Percentiles rank a stretch among this genome's conserved stretches.
phyloP scores from a whole-genome alignment of 2,113 vertebrate species.

The Ranitomeya variabilis region DNA sequence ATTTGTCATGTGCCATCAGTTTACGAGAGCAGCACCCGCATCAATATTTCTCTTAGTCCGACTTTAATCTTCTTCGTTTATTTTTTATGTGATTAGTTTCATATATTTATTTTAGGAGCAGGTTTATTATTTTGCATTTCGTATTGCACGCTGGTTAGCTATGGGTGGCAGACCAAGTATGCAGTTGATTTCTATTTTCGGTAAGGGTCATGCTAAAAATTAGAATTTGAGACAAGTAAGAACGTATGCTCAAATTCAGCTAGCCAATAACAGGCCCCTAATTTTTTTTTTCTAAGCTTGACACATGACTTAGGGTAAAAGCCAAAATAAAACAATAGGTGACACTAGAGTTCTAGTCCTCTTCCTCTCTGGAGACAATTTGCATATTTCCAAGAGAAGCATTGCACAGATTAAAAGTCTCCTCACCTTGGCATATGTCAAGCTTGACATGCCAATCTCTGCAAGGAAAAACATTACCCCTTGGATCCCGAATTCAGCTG shows the following conservation, averaged over 20 bases:
- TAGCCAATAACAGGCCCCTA: too few species aligned
- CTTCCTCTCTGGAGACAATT: too few species aligned
- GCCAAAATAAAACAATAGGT: too few species aligned
- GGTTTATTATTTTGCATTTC: background rate
- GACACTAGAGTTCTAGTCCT: too few species aligned
- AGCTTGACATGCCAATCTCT: too few species aligned
- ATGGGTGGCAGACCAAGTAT: background rate
- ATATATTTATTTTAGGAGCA: constrained; percentile 18
- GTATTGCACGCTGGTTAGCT: background rate
- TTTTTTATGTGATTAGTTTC: constrained; percentile 19
- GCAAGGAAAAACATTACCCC: too few species aligned
- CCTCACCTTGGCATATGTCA: too few species aligned
- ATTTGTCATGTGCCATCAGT: constrained; percentile 64
- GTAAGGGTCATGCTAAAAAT: background rate
- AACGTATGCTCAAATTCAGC: background rate
- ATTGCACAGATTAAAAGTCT: too few species aligned
- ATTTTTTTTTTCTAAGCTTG: too few species aligned
- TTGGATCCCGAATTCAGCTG: background rate
- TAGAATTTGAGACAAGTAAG: background rate
- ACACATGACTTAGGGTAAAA: too few species aligned
- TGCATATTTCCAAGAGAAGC: too few species aligned
- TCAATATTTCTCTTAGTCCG: constrained; percentile 8
- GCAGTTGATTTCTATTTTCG: background rate
- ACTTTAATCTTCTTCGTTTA: constrained; percentile 40
- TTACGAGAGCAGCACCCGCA: constrained; percentile 10